A percentile compares a stretch with the other conserved stretches of the same genome.
Conservation (phyloP, 2,888 invertebrate genomes). For the Microctonus hyperodae region DNA sequence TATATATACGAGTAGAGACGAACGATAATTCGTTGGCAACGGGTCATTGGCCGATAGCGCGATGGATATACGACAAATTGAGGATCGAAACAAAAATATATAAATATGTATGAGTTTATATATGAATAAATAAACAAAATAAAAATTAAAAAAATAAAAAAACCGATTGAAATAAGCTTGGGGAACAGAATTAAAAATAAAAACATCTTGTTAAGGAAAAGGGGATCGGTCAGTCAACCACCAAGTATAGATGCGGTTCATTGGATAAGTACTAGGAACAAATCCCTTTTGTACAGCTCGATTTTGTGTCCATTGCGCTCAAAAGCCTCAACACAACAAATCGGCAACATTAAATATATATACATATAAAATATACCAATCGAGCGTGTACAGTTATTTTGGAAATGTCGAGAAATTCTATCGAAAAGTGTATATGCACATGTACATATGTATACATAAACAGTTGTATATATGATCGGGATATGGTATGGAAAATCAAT, state of each 20-base stretch:
- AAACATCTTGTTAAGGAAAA: conserved; percentile 19
- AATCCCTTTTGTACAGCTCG: conserved; percentile 33
- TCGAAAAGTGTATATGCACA: neutral
- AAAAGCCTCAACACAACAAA: conserved; percentile 37
- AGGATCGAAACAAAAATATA: neutral
- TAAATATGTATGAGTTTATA: neutral
- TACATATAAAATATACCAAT: too few species aligned
- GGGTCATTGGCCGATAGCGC: conserved; percentile 20
- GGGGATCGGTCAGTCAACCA: conserved; percentile 30
- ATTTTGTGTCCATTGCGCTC: conserved; percentile 39
- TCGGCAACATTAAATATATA: conserved; percentile 32
- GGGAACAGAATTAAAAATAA: conserved; percentile 1
- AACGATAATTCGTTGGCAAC: conserved; percentile 23
- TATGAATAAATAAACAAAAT: neutral
- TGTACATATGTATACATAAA: neutral
- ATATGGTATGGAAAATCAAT: conserved; percentile 46
- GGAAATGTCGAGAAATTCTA: conserved; percentile 35
- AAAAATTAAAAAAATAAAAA: neutral
- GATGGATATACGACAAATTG: conserved; percentile 16
- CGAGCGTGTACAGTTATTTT: conserved; percentile 34
- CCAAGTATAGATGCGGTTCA: conserved; percentile 29
- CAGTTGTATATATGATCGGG: conserved; percentile 27
- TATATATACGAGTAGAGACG: conserved; percentile 12
- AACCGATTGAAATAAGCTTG: neutral
- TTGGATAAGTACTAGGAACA: conserved; percentile 17